Conservation (phyloP, 2,113 vertebrate genomes). For the Lycaon pictus region DNA sequence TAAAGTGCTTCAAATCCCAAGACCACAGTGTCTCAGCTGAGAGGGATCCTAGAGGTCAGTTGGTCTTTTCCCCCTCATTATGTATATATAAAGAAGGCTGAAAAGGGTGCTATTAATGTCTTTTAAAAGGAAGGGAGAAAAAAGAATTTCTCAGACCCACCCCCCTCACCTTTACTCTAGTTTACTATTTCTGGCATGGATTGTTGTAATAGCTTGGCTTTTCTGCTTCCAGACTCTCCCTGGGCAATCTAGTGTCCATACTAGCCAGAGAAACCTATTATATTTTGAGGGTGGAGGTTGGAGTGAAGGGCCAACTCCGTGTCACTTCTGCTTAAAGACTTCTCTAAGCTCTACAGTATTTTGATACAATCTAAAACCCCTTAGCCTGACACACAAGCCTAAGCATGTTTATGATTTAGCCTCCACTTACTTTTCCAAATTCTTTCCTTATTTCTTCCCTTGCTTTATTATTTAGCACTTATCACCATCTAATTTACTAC, state of each 20-base stretch:
- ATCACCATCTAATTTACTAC: background rate
- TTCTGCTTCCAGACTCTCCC: slow-evolving; percentile 15
- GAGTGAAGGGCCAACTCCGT: background rate
- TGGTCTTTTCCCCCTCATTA: background rate
- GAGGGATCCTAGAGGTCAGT: slow-evolving; percentile 27
- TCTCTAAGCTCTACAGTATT: background rate
- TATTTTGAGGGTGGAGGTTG: background rate
- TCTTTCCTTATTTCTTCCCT: background rate
- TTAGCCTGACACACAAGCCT: slow-evolving; percentile 26
- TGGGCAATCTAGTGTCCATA: background rate
- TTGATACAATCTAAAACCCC: slow-evolving; percentile 37
- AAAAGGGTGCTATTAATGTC: slow-evolving; percentile 13
- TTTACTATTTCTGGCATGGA: slow-evolving; percentile 38
- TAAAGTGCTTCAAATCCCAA: background rate
- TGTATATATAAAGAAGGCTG: background rate
- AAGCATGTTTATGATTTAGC: slow-evolving; percentile 39
- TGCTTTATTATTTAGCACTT: slow-evolving; percentile 37
- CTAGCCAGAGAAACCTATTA: slow-evolving; percentile 9
- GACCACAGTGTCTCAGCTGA: background rate
- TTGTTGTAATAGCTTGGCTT: background rate
- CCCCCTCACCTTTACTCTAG: slow-evolving; percentile 9
- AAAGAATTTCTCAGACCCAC: background rate
- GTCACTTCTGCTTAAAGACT: slow-evolving; percentile 12
- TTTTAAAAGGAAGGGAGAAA: slow-evolving; percentile 12
- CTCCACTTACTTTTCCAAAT: background rate